These are phyloP conservation scores for Cepaea hortensis DNA, from an alignment of 2,888 invertebrate genomes.

Conservation along the genomic window DNA sequence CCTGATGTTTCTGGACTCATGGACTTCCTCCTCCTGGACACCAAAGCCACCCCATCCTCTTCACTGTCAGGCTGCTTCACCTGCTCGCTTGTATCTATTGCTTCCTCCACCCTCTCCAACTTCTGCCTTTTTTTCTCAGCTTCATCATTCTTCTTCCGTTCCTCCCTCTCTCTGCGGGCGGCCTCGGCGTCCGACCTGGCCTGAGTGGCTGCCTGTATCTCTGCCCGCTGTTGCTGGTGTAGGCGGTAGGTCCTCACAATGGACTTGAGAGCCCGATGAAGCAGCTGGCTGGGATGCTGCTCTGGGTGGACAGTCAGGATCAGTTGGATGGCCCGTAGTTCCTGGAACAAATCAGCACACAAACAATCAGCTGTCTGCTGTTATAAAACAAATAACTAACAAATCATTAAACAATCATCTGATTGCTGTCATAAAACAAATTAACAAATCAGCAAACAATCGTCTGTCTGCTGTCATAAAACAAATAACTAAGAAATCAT, in stretches of 20 bases:
- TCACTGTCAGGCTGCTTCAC: background rate
- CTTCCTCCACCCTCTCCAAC: constrained; percentile 32
- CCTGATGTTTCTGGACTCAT: constrained; percentile 1
- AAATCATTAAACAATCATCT: too few relatives aligned
- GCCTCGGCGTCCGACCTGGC: constrained; percentile 46
- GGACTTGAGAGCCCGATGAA: constrained; percentile 69
- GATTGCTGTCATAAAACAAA: too few relatives aligned
- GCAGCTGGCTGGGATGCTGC: constrained; percentile 64
- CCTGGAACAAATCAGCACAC: constrained; percentile 56
- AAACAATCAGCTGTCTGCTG: too few relatives aligned
- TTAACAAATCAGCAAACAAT: too few relatives aligned
- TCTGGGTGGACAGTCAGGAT: constrained; percentile 73
- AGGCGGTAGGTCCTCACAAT: constrained; percentile 67
- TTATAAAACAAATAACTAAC: too few relatives aligned
- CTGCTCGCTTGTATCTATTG: constrained; percentile 4
- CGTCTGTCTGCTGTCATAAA: too few relatives aligned
- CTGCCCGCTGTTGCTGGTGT: constrained; percentile 64
- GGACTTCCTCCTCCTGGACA: constrained; percentile 39
- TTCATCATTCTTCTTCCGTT: constrained; percentile 40
- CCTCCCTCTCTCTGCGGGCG: constrained; percentile 47
- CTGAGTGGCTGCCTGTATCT: constrained; percentile 51
- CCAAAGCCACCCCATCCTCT: background rate
- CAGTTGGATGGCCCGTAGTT: constrained; percentile 72
- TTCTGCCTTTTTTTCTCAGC: constrained; percentile 39
- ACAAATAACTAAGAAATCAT: too few relatives aligned